Conservation (phyloP, 2,113 vertebrate genomes). For the Calonectris borealis region DNA sequence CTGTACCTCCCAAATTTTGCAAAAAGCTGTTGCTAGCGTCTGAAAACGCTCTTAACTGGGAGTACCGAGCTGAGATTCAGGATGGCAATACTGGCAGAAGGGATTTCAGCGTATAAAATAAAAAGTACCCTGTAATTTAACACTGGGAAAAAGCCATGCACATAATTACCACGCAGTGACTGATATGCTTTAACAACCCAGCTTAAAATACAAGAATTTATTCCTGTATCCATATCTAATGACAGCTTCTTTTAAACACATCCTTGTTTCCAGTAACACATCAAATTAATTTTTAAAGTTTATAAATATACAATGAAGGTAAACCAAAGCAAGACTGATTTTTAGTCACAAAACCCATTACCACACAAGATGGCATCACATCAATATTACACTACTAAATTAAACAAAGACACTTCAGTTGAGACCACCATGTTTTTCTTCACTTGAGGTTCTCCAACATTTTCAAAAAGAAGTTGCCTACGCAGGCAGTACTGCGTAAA, state of each 20-base stretch:
- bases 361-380: not conserved
- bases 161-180: accelerated
- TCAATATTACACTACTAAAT: not conserved
- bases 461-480: not conserved
- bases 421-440: not conserved
- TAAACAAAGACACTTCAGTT: not conserved
- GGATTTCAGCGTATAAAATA: not conserved
- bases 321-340: not conserved
- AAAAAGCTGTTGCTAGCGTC: not conserved
- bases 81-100: accelerated
- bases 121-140: accelerated
- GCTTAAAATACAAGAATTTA: not conserved
- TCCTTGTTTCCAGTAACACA: not conserved
- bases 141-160: accelerated
- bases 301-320: not conserved
- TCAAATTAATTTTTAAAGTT: not conserved
- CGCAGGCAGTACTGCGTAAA: accelerated
- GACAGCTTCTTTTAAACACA: not conserved
- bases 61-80: not conserved
- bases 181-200: not conserved
- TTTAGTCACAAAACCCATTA: not conserved
- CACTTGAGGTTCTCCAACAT: not conserved
- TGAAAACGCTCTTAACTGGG: not conserved
- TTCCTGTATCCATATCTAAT: accelerated
- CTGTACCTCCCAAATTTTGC: not conserved